Percentiles rank a stretch among this genome's conserved stretches.
Evolutionary conservation across 2,113 vertebrate species (phyloP).

Genomic region (Alligator mississippiensis): DNA sequence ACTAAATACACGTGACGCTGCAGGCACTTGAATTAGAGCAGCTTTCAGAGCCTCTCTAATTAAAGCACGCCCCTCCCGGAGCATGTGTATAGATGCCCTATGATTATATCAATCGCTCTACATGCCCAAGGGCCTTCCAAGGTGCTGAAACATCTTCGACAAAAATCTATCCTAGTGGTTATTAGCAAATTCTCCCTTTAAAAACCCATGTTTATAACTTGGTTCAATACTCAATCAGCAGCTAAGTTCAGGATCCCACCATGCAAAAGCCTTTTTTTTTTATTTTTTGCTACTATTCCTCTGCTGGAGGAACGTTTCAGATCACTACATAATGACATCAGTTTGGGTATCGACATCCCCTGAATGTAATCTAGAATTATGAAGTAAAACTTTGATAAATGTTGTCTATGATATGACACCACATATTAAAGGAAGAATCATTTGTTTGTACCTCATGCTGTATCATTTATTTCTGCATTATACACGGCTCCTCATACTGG

Average conservation of each 20-base stretch:
- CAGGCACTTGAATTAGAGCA: too few species aligned
- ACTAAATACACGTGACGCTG: too few species aligned
- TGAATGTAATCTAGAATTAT: constrained; percentile 3
- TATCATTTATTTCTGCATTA: neutral
- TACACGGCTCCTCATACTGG: neutral
- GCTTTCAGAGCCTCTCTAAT: too few species aligned
- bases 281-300: neutral
- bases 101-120: too few species aligned
- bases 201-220: neutral
- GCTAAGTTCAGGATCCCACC: neutral
- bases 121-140: too few species aligned
- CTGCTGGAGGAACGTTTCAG: neutral
- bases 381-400: constrained; percentile 40
- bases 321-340: neutral
- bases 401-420: neutral
- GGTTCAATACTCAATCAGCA: neutral
- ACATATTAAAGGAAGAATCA: neutral
- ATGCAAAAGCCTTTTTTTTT: neutral
- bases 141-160: too few species aligned
- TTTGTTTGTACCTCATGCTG: neutral
- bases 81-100: too few species aligned
- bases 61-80: too few species aligned
- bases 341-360: neutral
- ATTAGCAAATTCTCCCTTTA: neutral
- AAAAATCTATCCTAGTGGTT: neutral